phyloP scores from a whole-genome alignment of 2,113 vertebrate genomes.

The Bufo gargarizans region DNA sequence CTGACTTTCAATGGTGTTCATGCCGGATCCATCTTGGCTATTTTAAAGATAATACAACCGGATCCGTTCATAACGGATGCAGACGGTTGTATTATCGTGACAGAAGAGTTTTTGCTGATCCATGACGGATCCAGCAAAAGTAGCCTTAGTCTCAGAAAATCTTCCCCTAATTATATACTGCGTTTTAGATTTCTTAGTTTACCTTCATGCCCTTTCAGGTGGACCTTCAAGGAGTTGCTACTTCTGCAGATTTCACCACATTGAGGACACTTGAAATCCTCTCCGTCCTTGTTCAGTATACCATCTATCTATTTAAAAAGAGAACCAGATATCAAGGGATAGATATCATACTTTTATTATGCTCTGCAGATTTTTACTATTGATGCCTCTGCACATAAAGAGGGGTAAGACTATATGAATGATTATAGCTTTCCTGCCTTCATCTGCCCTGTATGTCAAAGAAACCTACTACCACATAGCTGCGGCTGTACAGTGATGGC shows the following conservation, averaged over 20 bases:
- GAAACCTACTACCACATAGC: background rate
- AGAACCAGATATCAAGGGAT: conserved; percentile 9
- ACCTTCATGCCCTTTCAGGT: conserved; percentile 90
- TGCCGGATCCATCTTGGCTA: no score
- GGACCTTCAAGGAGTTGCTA: conserved; percentile 81
- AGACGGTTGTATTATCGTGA: no score
- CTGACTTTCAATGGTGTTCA: no score
- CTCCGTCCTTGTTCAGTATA: conserved; percentile 66
- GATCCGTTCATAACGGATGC: no score
- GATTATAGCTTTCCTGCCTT: background rate
- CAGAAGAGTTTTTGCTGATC: no score
- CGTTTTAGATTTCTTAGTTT: conserved; percentile 25
- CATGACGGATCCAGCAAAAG: no score
- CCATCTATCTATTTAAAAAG: conserved; percentile 66
- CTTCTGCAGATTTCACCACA: conserved; percentile 87
- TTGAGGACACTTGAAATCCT: conserved; percentile 80
- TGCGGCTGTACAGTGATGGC: no score
- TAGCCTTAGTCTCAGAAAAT: no score
- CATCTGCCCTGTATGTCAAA: background rate
- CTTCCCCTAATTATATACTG: no score
- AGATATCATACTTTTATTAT: background rate
- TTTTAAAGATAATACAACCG: no score
- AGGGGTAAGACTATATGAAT: no score
- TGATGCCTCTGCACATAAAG: background rate
- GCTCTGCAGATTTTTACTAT: no score